Conservation (phyloP, 2,888 invertebrate genomes). For the Tolmerus cingulatus region DNA sequence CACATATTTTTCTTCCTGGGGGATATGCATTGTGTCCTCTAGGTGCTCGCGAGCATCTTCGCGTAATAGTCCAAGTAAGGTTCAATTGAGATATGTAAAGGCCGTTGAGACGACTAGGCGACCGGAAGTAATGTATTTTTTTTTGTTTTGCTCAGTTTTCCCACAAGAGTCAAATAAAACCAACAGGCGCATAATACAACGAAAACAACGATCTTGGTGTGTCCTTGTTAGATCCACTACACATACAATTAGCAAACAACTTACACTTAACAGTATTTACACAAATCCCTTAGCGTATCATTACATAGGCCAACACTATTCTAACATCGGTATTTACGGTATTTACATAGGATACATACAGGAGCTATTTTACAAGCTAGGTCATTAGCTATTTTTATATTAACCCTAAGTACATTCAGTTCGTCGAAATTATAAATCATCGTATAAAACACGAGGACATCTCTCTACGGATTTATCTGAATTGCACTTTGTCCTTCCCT, state of each 20-base stretch:
- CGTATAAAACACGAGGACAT: conserved; percentile 49
- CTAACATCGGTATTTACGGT: conserved; percentile 19
- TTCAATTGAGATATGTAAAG: not conserved
- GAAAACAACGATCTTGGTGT: conserved; percentile 1
- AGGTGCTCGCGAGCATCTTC: not conserved
- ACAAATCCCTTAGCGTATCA: conserved; percentile 25
- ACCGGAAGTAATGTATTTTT: not conserved
- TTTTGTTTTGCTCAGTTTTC: not conserved
- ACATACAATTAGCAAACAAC: conserved; percentile 40
- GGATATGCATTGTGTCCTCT: not conserved
- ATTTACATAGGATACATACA: conserved; percentile 34
- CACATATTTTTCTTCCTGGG: not conserved
- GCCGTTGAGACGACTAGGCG: not conserved
- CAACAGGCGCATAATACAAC: conserved; percentile 4
- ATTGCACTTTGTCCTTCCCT: not conserved
- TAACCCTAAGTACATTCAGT: conserved; percentile 9
- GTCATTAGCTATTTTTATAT: not conserved
- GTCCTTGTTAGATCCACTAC: conserved; percentile 18
- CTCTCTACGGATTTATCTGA: not conserved
- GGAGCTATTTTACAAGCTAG: conserved; percentile 32
- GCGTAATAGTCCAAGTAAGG: not conserved
- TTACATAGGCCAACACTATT: conserved; percentile 32
- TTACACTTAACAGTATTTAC: conserved; percentile 36
- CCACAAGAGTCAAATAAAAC: not conserved
- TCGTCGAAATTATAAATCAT: conserved; percentile 40